phyloP scores from a whole-genome alignment of 2,888 invertebrate genomes.

The Tricholauxania praeusta region DNA sequence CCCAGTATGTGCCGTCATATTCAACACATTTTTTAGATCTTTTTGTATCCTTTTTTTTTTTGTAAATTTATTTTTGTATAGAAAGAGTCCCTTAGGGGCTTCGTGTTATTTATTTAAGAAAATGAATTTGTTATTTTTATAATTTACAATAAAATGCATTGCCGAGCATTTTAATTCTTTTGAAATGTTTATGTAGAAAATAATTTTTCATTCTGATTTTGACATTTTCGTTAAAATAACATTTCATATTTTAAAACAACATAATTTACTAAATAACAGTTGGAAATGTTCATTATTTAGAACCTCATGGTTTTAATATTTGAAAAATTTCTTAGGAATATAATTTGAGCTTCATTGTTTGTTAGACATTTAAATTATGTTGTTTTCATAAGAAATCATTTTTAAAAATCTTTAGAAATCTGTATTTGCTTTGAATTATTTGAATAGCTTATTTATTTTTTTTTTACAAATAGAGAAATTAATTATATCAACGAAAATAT shows the following conservation, averaged over 20 bases:
- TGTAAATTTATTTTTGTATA: not conserved
- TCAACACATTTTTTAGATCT: too few species aligned
- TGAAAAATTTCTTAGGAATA: too few species aligned
- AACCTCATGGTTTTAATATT: not conserved
- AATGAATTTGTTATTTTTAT: slow-evolving; percentile 22
- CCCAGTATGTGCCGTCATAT: not conserved
- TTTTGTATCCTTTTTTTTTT: too few species aligned
- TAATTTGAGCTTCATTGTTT: too few species aligned
- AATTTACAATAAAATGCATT: slow-evolving; percentile 1
- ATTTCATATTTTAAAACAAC: slow-evolving; percentile 27
- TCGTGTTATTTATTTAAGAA: slow-evolving; percentile 27
- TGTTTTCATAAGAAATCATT: too few species aligned
- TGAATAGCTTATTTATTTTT: too few species aligned
- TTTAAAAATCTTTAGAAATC: too few species aligned
- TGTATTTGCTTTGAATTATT: too few species aligned
- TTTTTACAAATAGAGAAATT: too few species aligned
- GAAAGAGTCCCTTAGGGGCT: not conserved
- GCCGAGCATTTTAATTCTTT: not conserved
- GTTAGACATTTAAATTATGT: too few species aligned
- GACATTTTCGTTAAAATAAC: slow-evolving; percentile 27
- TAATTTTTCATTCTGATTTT: slow-evolving; percentile 19
- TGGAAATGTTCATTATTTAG: slow-evolving; percentile 18
- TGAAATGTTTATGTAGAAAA: not conserved
- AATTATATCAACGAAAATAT: too few species aligned
- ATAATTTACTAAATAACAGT: slow-evolving; percentile 26